Percentiles rank a stretch among this genome's conserved stretches.
Evolutionary conservation across 1,140 invertebrate genomes (phyloP).

Genomic region (Caenorhabditis briggsae): DNA sequence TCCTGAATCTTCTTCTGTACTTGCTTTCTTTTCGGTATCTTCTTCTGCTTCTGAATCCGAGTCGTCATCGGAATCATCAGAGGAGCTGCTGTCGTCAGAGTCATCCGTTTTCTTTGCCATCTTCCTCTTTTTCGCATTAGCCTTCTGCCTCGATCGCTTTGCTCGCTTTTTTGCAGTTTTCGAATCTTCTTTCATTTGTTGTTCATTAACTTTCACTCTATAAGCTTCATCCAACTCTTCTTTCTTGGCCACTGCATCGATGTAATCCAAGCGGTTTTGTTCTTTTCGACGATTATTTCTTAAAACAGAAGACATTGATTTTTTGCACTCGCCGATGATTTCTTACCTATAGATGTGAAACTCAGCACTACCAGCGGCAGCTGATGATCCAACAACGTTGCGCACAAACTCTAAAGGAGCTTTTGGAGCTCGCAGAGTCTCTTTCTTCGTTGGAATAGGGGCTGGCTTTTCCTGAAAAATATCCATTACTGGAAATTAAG

Average conservation of each 20-base stretch:
- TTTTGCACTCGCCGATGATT: background rate
- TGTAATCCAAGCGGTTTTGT: slow-evolving; percentile 72
- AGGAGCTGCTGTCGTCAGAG: slow-evolving; percentile 7
- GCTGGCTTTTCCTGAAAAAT: slow-evolving; percentile 67
- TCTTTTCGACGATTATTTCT: slow-evolving; percentile 75
- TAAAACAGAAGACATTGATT: slow-evolving; percentile 55
- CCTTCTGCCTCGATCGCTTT: slow-evolving; percentile 66
- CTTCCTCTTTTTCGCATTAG: slow-evolving; percentile 60
- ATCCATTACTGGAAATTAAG: slow-evolving; percentile 19
- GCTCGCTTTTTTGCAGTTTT: slow-evolving; percentile 68
- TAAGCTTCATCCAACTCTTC: slow-evolving; percentile 73
- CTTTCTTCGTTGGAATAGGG: slow-evolving; percentile 63
- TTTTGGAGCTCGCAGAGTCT: slow-evolving; percentile 55
- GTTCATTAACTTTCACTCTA: slow-evolving; percentile 4
- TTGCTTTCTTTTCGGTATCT: too few relatives aligned
- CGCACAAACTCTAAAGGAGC: slow-evolving; percentile 69
- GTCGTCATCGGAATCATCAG: slow-evolving; percentile 32
- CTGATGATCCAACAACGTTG: slow-evolving; percentile 75
- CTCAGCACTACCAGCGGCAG: slow-evolving; percentile 75
- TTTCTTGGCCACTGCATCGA: slow-evolving; percentile 70
- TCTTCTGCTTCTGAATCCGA: background rate
- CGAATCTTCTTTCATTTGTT: slow-evolving; percentile 60
- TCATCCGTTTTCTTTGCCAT: slow-evolving; percentile 53
- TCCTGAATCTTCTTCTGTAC: slow-evolving; percentile 15
- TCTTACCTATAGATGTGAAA: slow-evolving; percentile 73